Percentiles rank a stretch among this genome's conserved stretches.
Conservation (phyloP, 2,113 vertebrate genomes). For the Ailurus styani region DNA sequence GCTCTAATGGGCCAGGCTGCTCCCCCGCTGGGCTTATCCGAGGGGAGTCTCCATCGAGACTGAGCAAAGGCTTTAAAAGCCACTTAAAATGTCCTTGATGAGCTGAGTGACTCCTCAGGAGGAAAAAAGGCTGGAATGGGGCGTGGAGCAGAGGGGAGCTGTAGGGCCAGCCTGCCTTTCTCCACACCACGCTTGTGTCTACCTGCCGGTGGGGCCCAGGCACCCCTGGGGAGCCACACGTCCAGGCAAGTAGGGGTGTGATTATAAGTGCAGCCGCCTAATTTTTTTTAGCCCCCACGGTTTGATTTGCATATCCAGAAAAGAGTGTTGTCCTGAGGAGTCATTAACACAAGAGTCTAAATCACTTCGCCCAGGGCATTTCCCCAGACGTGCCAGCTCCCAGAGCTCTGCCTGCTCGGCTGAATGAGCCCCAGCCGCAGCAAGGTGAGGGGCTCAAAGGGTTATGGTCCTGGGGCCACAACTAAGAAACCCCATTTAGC, state of each 20-base stretch:
- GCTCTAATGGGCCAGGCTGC: slow-evolving; percentile 49
- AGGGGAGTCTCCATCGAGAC: slow-evolving; percentile 45
- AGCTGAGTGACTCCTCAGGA: slow-evolving; percentile 48
- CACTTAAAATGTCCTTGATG: slow-evolving; percentile 69
- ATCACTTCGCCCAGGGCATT: background rate
- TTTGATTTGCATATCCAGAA: slow-evolving; percentile 48
- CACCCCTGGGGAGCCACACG: background rate
- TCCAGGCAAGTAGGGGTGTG: background rate
- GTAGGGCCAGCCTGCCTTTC: background rate
- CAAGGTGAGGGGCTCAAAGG: background rate
- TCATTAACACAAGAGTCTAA: slow-evolving; percentile 58
- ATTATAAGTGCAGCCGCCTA: background rate
- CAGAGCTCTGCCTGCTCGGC: background rate
- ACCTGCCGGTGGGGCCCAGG: background rate
- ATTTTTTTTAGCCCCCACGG: background rate
- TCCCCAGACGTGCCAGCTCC: background rate
- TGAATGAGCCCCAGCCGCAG: background rate
- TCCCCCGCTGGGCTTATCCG: background rate
- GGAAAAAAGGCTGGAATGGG: background rate
- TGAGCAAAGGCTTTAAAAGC: slow-evolving; percentile 66
- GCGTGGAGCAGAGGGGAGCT: background rate
- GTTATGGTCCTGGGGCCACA: background rate
- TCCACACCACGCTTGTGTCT: fast-evolving
- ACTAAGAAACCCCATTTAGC: background rate
- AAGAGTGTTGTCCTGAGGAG: background rate